Evolutionary conservation across 1,140 invertebrate genomes (phyloP), one percentile per base, ranked within the genome.

Genomic region (Ceratitis capitata): DNA sequence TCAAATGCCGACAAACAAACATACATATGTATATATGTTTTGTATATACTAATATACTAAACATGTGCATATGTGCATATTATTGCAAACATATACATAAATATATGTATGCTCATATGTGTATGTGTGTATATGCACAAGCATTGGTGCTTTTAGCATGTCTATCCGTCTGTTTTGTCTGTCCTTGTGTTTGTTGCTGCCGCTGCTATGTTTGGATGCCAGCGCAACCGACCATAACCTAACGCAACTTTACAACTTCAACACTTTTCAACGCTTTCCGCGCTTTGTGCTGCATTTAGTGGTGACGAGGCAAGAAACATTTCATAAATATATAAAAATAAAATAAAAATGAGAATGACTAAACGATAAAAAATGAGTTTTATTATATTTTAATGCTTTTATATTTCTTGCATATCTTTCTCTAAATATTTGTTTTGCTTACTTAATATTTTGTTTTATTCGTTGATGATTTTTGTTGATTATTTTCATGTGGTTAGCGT

Each of bases 161-260:
- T 42, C 64, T 42, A 42, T 74, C 7, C 64, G 64, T 74, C 35
- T 42, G 64, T 19, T 42, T 39, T 42, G 23, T 74, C 7, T 39
- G 64, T 74, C 35, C 29, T 32, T 19, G n/a, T 64, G 58, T 64
- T n/a, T n/a, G n/a, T n/a, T n/a, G n/a, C n/a, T 19, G 39, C n/a
- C n/a, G 69, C 16, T n/a, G 69, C 16, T n/a, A 19, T 78, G 69
- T 78, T 78, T 78, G 69, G 69, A 39, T 78, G 69, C 69, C 69
- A 19, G 39, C 69, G 19, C 69, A 78, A 23, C 39, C 69, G 69
- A 78, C 69, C 69, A 78, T 78, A 78, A 78, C 69, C 69, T 78
- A 78, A 78, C 69, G 26, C 69, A 78, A 78, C 69, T 78, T 78
- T 45, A 78, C 69, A 78, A 78, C 69, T 78, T 78, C 39, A 78